These are phyloP conservation scores for Coreius guichenoti DNA, from an alignment of 2,797 vertebrate genomes.

Conservation along the genomic window DNA sequence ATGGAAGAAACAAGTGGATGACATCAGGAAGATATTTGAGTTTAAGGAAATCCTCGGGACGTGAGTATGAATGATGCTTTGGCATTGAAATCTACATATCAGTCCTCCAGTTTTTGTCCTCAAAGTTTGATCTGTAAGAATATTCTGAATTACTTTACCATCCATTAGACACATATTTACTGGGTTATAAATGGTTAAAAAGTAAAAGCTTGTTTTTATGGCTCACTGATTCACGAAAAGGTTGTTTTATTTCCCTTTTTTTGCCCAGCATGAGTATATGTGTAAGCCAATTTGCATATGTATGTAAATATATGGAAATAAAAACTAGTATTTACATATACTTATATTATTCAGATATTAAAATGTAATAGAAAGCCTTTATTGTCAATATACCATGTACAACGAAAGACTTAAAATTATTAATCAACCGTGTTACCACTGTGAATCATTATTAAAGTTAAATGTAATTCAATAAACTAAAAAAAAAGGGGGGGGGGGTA, in stretches of 20 bases:
- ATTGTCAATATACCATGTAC: background rate
- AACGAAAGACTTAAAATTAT: background rate
- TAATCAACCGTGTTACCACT: background rate
- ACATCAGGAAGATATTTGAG: slow-evolving; percentile 87
- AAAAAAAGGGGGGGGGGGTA: background rate
- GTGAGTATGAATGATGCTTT: slow-evolving; percentile 61
- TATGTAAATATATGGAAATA: background rate
- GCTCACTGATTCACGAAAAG: background rate
- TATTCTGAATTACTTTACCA: background rate
- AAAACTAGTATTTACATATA: background rate
- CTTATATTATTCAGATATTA: background rate
- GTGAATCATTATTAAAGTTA: background rate
- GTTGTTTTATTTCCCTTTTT: background rate
- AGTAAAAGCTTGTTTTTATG: background rate
- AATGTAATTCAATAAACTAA: background rate
- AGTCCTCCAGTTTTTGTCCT: background rate
- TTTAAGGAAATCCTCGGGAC: slow-evolving; percentile 90
- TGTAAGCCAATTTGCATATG: slow-evolving; percentile 1
- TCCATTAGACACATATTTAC: background rate
- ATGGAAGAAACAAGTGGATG: slow-evolving; percentile 89
- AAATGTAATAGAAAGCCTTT: background rate
- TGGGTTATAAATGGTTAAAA: background rate
- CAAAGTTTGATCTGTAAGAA: slow-evolving; percentile 34
- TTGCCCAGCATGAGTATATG: background rate
- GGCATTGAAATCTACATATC: background rate